Percentiles rank a stretch among this genome's conserved stretches.
phyloP scores from a whole-genome alignment of 2,113 vertebrate species.

The Corythornis vintsioides region DNA sequence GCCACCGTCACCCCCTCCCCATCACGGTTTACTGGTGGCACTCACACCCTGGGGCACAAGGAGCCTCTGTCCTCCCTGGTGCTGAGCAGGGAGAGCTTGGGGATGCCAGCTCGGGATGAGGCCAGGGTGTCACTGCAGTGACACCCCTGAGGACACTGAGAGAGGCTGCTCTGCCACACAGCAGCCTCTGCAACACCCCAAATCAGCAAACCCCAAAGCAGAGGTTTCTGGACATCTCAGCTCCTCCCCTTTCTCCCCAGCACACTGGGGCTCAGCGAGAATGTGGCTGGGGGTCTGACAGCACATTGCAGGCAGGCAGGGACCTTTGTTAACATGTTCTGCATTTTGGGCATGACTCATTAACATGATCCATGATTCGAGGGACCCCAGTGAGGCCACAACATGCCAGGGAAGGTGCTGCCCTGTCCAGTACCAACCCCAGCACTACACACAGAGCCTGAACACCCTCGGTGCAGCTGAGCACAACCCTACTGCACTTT shows the following conservation, averaged over 20 bases:
- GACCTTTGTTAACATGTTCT: not conserved
- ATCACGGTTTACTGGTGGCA: fast-evolving
- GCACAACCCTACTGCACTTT: not conserved
- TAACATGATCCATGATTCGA: not conserved
- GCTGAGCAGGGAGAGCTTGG: not conserved
- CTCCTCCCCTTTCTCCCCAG: fast-evolving
- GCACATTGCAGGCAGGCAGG: constrained; percentile 19
- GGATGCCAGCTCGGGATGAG: not conserved
- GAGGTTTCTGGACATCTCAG: not conserved
- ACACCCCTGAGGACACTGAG: not conserved
- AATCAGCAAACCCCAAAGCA: not conserved
- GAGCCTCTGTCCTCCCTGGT: not conserved
- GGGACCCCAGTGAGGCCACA: not conserved
- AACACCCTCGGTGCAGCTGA: not conserved
- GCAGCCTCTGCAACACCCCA: not conserved
- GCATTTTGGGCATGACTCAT: not conserved
- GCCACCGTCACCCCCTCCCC: not conserved
- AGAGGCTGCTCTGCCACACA: not conserved
- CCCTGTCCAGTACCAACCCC: fast-evolving
- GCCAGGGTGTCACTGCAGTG: not conserved
- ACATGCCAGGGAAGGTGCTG: not conserved
- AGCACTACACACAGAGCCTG: fast-evolving
- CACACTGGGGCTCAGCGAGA: fast-evolving
- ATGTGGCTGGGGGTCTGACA: not conserved
- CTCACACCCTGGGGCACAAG: fast-evolving